A percentile compares a stretch with the other conserved stretches of the same genome.
phyloP scores from a whole-genome alignment of 2,113 vertebrate species.

The Synchiropus splendidus region DNA sequence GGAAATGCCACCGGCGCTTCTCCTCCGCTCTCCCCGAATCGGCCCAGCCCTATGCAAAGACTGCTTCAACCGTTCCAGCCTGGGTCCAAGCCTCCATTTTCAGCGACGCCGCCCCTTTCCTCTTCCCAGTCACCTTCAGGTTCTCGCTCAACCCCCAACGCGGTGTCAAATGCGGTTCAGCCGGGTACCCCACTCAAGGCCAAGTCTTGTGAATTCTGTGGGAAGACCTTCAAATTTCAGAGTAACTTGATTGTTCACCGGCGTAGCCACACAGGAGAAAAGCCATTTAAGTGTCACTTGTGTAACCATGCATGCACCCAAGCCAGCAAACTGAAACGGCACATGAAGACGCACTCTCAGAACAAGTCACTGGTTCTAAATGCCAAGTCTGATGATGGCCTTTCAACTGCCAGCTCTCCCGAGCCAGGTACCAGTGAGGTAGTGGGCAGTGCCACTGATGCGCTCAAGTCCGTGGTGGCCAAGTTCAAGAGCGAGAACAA shows the following conservation, averaged over 20 bases:
- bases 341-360: constrained; percentile 98
- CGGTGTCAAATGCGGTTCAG: constrained; percentile 34
- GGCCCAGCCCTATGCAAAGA: constrained; percentile 96
- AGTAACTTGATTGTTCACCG: constrained; percentile 97
- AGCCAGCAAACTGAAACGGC: constrained; percentile 96
- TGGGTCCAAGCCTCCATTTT: constrained; percentile 88
- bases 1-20: constrained; percentile 86
- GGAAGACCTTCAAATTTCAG: constrained; percentile 98
- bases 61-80: constrained; percentile 96
- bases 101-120: constrained; percentile 88
- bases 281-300: constrained; percentile 97
- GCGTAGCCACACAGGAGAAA: constrained; percentile 95
- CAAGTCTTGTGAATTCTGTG: constrained; percentile 97
- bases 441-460: constrained; percentile 85
- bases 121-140: constrained; percentile 85
- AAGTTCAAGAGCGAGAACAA: constrained; percentile 96
- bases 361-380: constrained; percentile 83
- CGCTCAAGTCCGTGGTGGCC: constrained; percentile 92
- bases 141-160: constrained; percentile 71
- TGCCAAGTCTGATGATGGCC: constrained; percentile 88
- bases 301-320: constrained; percentile 97
- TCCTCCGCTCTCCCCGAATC: constrained; percentile 91
- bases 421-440: constrained; percentile 92
- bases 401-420: constrained; percentile 87
- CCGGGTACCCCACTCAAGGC: constrained; percentile 81